A percentile compares a stretch with the other conserved stretches of the same genome.
Evolutionary conservation across 2,113 vertebrate species (phyloP).

Genomic region (Nycticebus coucang): DNA sequence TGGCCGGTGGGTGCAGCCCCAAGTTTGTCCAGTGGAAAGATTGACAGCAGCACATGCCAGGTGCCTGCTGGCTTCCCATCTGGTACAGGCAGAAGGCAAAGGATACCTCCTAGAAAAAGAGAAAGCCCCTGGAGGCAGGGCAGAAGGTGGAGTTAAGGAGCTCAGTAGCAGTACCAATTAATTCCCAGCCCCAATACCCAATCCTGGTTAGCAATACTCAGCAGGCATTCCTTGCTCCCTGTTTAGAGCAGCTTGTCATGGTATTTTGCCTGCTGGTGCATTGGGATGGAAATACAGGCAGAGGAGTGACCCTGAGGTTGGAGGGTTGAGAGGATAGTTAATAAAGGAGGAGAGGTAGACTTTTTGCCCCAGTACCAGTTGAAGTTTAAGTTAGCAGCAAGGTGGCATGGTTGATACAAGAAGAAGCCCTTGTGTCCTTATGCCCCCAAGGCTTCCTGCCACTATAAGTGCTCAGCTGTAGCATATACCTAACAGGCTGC

Average conservation of each 20-base stretch:
- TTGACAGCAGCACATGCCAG: conserved; percentile 17
- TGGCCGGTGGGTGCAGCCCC: conserved; percentile 41
- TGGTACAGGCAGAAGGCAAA: conserved; percentile 43
- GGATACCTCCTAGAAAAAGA: conserved; percentile 43
- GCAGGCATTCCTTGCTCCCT: conserved; percentile 9
- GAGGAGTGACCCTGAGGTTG: background rate
- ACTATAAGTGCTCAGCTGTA: background rate
- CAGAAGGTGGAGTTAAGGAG: background rate
- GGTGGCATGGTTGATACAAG: background rate
- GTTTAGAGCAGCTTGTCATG: conserved; percentile 24
- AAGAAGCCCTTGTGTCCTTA: conserved; percentile 2
- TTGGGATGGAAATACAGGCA: background rate
- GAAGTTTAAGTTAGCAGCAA: conserved; percentile 14
- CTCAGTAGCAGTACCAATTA: background rate
- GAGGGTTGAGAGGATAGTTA: background rate
- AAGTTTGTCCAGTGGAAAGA: conserved; percentile 26
- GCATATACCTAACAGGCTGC: background rate
- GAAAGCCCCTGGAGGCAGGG: background rate
- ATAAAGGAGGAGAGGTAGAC: conserved; percentile 13
- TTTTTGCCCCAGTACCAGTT: conserved; percentile 15
- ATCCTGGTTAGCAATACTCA: conserved; percentile 14
- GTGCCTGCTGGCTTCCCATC: conserved; percentile 9
- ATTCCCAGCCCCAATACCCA: background rate
- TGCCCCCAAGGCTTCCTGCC: background rate
- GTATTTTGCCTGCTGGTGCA: conserved; percentile 63